These are phyloP conservation scores for Melikaiella ostensackeni DNA, from an alignment of 2,888 invertebrate genomes.

Conservation along the genomic window DNA sequence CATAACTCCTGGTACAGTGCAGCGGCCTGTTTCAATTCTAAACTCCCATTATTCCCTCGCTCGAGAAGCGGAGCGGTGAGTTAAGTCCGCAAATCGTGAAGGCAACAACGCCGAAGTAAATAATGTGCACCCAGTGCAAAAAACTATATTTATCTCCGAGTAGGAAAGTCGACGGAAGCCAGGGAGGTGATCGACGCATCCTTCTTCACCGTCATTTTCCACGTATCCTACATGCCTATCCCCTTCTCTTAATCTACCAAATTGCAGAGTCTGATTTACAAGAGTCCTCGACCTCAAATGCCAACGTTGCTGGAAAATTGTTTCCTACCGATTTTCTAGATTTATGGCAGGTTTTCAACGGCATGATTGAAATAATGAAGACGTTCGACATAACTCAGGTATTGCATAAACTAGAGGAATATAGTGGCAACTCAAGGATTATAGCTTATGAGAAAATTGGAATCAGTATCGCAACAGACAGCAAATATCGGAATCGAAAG, in stretches of 20 bases:
- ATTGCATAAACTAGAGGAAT: background rate
- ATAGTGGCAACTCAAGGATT: background rate
- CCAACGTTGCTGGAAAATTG: constrained; percentile 8
- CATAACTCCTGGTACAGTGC: constrained; percentile 42
- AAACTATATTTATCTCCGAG: constrained; percentile 42
- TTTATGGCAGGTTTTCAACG: background rate
- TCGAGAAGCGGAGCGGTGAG: constrained; percentile 45
- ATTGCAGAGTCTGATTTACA: constrained; percentile 12
- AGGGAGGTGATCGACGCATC: constrained; percentile 29
- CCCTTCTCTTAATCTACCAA: constrained; percentile 8
- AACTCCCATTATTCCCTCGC: constrained; percentile 60
- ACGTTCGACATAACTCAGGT: background rate
- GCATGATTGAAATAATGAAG: constrained; percentile 22
- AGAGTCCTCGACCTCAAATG: constrained; percentile 27
- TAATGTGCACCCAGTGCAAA: constrained; percentile 39
- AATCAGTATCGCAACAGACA: background rate
- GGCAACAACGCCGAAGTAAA: constrained; percentile 44
- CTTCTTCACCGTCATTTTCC: constrained; percentile 23
- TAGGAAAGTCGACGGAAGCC: constrained; percentile 22
- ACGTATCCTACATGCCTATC: constrained; percentile 9
- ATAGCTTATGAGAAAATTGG: background rate
- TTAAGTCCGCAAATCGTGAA: constrained; percentile 47
- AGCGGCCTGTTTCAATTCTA: constrained; percentile 49
- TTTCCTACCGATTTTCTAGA: constrained; percentile 26
- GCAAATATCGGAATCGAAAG: constrained; percentile 6